Evolutionary conservation across 2,888 invertebrate species (phyloP).

Genomic region (Ophonus ardosiacus): DNA sequence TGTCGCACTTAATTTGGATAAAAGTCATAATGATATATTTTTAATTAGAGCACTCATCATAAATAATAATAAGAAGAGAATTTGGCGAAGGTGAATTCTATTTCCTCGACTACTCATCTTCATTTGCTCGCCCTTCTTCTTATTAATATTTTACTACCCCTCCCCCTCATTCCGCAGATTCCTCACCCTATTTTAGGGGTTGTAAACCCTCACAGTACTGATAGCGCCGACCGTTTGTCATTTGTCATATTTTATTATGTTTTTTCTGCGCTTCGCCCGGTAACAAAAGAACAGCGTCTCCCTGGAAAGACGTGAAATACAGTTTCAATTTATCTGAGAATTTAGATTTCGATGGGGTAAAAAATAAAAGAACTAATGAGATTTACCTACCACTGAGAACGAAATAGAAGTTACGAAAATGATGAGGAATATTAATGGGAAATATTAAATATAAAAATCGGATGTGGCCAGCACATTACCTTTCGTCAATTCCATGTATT

Average conservation of each 20-base stretch:
- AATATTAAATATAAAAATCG: too few relatives aligned
- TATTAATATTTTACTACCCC: neutral
- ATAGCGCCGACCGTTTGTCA: slow-evolving; percentile 52
- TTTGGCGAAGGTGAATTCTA: too few relatives aligned
- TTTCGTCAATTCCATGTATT: too few relatives aligned
- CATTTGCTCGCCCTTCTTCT: neutral
- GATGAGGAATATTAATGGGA: too few relatives aligned
- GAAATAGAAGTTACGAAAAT: slow-evolving; percentile 3
- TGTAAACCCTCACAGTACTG: slow-evolving; percentile 10
- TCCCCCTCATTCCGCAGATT: neutral
- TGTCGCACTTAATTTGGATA: too few relatives aligned
- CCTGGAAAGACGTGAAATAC: slow-evolving; percentile 48
- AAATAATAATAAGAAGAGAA: too few relatives aligned
- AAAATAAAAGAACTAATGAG: slow-evolving; percentile 26
- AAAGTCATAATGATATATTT: too few relatives aligned
- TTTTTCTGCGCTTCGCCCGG: slow-evolving; percentile 48
- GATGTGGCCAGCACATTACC: too few relatives aligned
- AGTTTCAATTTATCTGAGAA: slow-evolving; percentile 57
- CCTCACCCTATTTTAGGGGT: neutral
- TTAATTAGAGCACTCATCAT: too few relatives aligned
- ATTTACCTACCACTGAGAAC: slow-evolving; percentile 27
- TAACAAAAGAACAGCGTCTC: slow-evolving; percentile 52
- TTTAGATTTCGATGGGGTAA: slow-evolving; percentile 35
- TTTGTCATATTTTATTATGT: slow-evolving; percentile 60
- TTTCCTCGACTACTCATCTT: too few relatives aligned